Evolutionary conservation across 2,113 vertebrate genomes (phyloP).

Genomic region (Pedionomus torquatus): DNA sequence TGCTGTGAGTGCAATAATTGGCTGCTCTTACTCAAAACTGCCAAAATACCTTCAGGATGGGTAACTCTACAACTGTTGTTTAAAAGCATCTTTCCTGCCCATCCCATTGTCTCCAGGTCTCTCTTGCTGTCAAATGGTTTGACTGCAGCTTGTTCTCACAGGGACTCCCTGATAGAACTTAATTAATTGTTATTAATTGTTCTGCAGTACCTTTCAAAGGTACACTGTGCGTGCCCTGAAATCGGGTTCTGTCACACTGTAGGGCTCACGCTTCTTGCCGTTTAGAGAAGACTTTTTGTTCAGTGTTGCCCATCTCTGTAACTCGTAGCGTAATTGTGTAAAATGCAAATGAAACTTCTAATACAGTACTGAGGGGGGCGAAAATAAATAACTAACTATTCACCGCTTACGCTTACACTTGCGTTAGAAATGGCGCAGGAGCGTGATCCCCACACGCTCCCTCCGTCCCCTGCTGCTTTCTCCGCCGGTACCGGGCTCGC

Average conservation of each 20-base stretch:
- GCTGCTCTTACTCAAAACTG: not conserved
- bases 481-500: not conserved
- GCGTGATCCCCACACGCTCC: not conserved
- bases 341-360: not conserved
- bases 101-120: not conserved
- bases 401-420: not conserved
- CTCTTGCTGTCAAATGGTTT: not conserved
- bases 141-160: not conserved
- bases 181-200: not conserved
- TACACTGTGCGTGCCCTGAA: rapidly evolving
- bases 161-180: not conserved
- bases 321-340: too few species aligned
- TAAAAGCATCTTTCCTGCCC: not conserved
- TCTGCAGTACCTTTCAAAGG: rapidly evolving
- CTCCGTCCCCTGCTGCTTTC: not conserved
- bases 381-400: rapidly evolving
- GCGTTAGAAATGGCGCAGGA: not conserved
- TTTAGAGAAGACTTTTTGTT: not conserved
- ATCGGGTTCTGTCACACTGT: not conserved
- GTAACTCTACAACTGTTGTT: not conserved
- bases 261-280: rapidly evolving
- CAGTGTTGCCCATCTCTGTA: not conserved
- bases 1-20: not conserved
- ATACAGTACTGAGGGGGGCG: not conserved
- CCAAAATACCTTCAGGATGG: not conserved